phyloP scores from a whole-genome alignment of 2,888 invertebrate species.

The Rhopalosiphum nymphaeae region DNA sequence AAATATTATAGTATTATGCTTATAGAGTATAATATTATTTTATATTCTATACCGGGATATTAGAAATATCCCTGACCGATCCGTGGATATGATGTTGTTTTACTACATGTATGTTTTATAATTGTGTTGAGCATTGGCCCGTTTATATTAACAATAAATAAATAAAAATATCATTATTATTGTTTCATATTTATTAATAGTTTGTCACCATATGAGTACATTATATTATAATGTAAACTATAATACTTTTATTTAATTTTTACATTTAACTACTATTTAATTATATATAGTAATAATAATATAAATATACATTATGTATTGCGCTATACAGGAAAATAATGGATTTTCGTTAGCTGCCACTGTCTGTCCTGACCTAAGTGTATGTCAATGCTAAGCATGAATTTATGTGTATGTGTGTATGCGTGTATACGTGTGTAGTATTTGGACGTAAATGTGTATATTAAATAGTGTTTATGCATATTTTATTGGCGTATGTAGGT shows the following conservation, averaged over 20 bases:
- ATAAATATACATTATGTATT: no score
- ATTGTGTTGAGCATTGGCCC: no score
- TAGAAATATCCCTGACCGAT: not conserved
- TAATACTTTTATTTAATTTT: not conserved
- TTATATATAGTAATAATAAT: not conserved
- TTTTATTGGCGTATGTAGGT: conserved; percentile 14
- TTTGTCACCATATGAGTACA: not conserved
- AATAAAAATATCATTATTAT: no score
- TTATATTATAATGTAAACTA: not conserved
- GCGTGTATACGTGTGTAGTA: not conserved
- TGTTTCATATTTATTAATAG: no score
- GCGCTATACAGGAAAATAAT: not conserved
- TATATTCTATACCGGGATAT: not conserved
- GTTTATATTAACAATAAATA: no score
- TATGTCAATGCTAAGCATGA: not conserved
- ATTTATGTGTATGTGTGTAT: not conserved
- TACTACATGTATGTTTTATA: no score
- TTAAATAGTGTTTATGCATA: conserved; percentile 2
- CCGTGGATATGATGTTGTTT: not conserved
- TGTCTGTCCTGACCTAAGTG: not conserved
- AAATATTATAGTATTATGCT: conserved; percentile 15
- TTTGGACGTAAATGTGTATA: not conserved
- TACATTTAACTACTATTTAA: not conserved
- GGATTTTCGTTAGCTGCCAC: not conserved
- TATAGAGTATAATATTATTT: not conserved